Conservation (phyloP, 2,888 invertebrate species). For the Fragum whitleyi region DNA sequence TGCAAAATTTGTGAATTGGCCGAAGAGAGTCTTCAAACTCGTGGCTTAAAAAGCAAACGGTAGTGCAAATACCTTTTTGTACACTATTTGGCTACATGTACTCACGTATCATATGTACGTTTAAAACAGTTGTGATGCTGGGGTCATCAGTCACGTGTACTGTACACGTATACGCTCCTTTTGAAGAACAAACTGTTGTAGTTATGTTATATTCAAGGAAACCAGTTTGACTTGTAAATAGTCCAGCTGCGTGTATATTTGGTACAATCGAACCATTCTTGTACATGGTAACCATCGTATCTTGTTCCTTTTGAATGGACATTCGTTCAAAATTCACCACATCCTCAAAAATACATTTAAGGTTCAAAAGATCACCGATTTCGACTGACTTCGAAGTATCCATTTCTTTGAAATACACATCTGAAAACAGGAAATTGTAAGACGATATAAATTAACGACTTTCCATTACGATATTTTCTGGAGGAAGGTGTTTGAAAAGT, state of each 20-base stretch:
- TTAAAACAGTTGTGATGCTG: background rate
- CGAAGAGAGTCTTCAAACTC: no score
- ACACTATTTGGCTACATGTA: no score
- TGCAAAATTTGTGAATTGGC: no score
- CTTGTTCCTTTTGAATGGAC: background rate
- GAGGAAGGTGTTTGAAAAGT: no score
- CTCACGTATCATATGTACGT: background rate
- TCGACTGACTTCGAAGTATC: background rate
- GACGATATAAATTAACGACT: no score
- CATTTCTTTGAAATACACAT: background rate
- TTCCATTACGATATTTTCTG: no score
- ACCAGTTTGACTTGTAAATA: background rate
- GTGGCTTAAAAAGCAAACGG: no score
- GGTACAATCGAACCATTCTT: background rate
- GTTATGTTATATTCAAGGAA: background rate
- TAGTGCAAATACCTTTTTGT: no score
- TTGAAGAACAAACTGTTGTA: background rate
- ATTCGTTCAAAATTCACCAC: background rate
- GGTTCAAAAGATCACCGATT: background rate
- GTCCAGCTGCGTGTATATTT: background rate
- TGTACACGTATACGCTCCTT: background rate
- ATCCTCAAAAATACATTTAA: background rate
- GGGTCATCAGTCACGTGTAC: background rate
- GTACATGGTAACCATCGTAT: background rate
- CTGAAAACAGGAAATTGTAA: background rate